Conservation (phyloP, 2,797 vertebrate species). For the Hydrophis major region DNA sequence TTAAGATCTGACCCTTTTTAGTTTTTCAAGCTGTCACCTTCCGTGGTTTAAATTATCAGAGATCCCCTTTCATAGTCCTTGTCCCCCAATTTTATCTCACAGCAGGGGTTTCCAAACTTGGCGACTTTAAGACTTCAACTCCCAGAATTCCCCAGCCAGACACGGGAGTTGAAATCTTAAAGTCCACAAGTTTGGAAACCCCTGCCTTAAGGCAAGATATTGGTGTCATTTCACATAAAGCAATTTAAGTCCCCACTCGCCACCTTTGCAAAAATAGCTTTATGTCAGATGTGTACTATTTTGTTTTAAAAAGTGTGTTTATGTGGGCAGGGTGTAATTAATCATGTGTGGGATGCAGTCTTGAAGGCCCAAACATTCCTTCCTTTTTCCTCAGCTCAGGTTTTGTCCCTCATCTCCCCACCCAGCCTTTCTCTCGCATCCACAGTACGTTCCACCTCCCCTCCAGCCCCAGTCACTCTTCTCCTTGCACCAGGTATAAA, state of each 20-base stretch:
- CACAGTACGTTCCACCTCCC: not conserved
- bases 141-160: not conserved
- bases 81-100: not conserved
- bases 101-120: not conserved
- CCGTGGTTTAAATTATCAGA: not conserved
- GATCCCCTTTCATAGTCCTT: not conserved
- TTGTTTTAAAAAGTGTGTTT: not conserved
- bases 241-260: too few species aligned
- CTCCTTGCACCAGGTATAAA: not conserved
- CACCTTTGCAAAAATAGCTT: not conserved
- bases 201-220: not conserved
- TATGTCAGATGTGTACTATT: not conserved
- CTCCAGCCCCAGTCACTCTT: too few species aligned
- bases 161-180: not conserved
- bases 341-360: not conserved
- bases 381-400: not conserved
- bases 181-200: not conserved
- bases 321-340: not conserved
- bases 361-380: not conserved
- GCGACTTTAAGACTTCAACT: not conserved
- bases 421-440: not conserved
- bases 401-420: not conserved
- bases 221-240: too few species aligned
- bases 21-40: not conserved
- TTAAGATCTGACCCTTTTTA: not conserved